Evolutionary conservation across 1,140 invertebrate genomes (phyloP), one percentile per base, ranked within the genome.

Genomic region (Lasaia peninsularis): DNA sequence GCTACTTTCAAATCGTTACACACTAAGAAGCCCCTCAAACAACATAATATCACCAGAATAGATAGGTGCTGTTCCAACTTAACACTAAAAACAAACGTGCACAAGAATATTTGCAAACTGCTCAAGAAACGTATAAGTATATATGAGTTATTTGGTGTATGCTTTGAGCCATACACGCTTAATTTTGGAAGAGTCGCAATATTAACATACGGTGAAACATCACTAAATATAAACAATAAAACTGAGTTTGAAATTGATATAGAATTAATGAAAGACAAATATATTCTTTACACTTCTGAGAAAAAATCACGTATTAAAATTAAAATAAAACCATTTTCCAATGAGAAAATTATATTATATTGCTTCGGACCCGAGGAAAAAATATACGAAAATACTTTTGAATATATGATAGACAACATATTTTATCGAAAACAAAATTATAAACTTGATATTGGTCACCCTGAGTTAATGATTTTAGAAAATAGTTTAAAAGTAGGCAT

Each of bases 401-500:
- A 76, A 44, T 85, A 85, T 52, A 54, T 63, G 2, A 79, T 88
- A 56, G 67, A 84, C 44, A 58, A 78, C 55, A 77, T 67, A 50
- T 85, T 65, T 63, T 31, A 61, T 21, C 63, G 73, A 62, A 69
- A 75, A 65, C 78, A 84, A 66, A 56, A 62, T 14, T 88, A 85
- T 51, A 62, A 20, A 31, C 57, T 84, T 49, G 61, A 80, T 71
- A 70, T 85, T 3, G 70, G 71, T n/a, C 79, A 69, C 62, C 81
- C 85, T 4, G 66, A 62, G 21, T 59, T 88, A 31, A 73, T 71
- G 62, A 24, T 85, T 14, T 63, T 66, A 54, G 83, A 88, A n/a
- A 81, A 76, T 59, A 62, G 31, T 56, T 71, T 88, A 52, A 88
- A 86, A 57, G 86, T 88, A 65, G 86, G 86, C 4, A 88, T 88